Percentiles rank a stretch among this genome's conserved stretches.
phyloP scores from a whole-genome alignment of 92 coral and sea anemone species.

The Meandrina meandrites region DNA sequence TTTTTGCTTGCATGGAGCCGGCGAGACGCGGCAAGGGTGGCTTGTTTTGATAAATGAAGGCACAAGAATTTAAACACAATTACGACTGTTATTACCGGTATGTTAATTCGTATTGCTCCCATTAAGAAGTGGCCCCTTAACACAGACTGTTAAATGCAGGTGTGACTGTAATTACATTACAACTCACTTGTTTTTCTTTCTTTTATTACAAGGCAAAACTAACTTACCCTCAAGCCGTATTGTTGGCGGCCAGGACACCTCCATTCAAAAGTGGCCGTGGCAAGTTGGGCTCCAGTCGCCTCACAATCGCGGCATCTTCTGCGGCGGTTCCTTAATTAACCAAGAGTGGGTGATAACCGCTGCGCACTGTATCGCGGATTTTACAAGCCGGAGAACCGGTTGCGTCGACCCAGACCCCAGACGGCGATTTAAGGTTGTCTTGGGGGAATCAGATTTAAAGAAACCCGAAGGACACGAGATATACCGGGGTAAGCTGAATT shows the following conservation, averaged over 20 bases:
- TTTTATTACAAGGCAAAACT: background rate
- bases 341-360: slow-evolving; percentile 84
- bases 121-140: too few relatives aligned
- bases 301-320: slow-evolving; percentile 43
- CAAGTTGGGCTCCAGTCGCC: slow-evolving; percentile 76
- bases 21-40: too few relatives aligned
- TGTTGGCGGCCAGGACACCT: slow-evolving; percentile 69
- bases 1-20: too few relatives aligned
- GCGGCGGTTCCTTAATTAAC: slow-evolving; percentile 82
- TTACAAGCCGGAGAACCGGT: slow-evolving; percentile 48
- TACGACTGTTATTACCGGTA: too few relatives aligned
- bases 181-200: background rate
- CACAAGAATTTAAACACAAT: too few relatives aligned
- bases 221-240: slow-evolving; percentile 40
- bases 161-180: background rate
- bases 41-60: too few relatives aligned
- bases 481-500: slow-evolving; percentile 38
- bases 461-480: slow-evolving; percentile 72
- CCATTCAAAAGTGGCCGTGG: slow-evolving; percentile 83
- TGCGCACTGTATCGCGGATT: slow-evolving; percentile 73
- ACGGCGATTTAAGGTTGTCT: slow-evolving; percentile 48
- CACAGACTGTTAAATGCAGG: too few relatives aligned
- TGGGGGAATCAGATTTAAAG: slow-evolving; percentile 77
- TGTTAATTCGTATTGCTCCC: too few relatives aligned
- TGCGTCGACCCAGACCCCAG: slow-evolving; percentile 55